Conservation (phyloP, 2,797 vertebrate genomes). For the Sebastes glaucus region DNA sequence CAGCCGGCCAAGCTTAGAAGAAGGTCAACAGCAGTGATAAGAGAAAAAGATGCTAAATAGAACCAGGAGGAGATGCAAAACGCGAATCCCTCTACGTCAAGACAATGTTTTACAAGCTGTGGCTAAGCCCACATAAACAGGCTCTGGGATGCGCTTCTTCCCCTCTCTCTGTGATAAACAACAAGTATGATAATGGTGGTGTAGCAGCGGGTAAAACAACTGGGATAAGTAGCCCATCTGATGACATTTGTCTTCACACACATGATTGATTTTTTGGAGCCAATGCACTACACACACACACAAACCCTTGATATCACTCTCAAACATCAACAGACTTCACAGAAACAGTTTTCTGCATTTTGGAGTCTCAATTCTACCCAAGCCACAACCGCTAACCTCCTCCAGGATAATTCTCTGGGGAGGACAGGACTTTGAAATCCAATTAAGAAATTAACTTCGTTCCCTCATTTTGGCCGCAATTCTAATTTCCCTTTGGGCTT, state of each 20-base stretch:
- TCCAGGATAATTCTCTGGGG: conserved; percentile 56
- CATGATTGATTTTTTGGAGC: conserved; percentile 52
- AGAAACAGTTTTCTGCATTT: conserved; percentile 45
- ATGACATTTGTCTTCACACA: conserved; percentile 64
- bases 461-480: conserved; percentile 65
- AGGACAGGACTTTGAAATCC: conserved; percentile 65
- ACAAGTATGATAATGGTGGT: conserved; percentile 43
- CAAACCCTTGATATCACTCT: conserved; percentile 44
- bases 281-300: neutral
- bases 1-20: conserved; percentile 1
- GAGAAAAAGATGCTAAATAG: conserved; percentile 40
- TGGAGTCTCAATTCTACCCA: conserved; percentile 44
- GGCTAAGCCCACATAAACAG: conserved; percentile 55
- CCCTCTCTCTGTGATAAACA: conserved; percentile 53
- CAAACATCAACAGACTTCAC: conserved; percentile 67
- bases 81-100: conserved; percentile 40
- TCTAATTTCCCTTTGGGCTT: conserved; percentile 54
- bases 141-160: conserved; percentile 49
- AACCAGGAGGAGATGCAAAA: conserved; percentile 48
- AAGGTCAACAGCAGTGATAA: conserved; percentile 41
- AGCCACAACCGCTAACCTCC: conserved; percentile 74
- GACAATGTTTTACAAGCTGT: conserved; percentile 62
- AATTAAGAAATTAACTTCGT: conserved; percentile 75
- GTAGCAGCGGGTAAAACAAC: conserved; percentile 36
- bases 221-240: conserved; percentile 55